Conservation (phyloP, 2,888 invertebrate genomes). For the Ferdinandea cuprea region DNA sequence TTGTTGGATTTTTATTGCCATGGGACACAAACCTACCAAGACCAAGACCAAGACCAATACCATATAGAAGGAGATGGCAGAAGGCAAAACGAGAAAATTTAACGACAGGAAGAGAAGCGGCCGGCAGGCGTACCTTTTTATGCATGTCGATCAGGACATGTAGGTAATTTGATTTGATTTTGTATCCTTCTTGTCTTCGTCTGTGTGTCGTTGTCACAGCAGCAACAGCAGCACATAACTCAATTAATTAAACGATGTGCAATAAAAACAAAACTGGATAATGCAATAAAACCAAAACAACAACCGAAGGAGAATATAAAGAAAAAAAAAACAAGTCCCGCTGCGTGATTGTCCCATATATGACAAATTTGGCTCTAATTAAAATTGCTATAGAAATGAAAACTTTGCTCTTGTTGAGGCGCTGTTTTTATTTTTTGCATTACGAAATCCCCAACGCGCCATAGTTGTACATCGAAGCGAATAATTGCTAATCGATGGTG, state of each 20-base stretch:
- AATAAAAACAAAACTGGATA: conserved; percentile 40
- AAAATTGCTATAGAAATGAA: conserved; percentile 75
- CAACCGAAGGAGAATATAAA: conserved; percentile 10
- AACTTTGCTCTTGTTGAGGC: conserved; percentile 31
- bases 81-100: conserved; percentile 7
- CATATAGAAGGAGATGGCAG: neutral
- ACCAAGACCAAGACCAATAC: too few relatives aligned
- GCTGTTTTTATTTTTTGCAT: too few relatives aligned
- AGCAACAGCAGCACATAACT: conserved; percentile 50
- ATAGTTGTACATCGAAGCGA: conserved; percentile 68
- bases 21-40: neutral
- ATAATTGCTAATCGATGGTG: conserved; percentile 75
- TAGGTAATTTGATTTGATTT: conserved; percentile 41
- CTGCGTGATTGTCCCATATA: conserved; percentile 73
- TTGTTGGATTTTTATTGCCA: conserved; percentile 60
- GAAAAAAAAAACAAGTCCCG: conserved; percentile 34
- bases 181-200: neutral
- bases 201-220: neutral
- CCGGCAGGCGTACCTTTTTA: conserved; percentile 43
- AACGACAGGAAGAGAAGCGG: conserved; percentile 47
- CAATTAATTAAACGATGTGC: conserved; percentile 69
- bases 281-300: conserved; percentile 11
- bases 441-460: conserved; percentile 61
- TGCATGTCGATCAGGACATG: conserved; percentile 42
- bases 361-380: conserved; percentile 76